A percentile compares a stretch with the other conserved stretches of the same genome.
Conservation (phyloP, 2,888 invertebrate genomes). For the Philaethria dido region DNA sequence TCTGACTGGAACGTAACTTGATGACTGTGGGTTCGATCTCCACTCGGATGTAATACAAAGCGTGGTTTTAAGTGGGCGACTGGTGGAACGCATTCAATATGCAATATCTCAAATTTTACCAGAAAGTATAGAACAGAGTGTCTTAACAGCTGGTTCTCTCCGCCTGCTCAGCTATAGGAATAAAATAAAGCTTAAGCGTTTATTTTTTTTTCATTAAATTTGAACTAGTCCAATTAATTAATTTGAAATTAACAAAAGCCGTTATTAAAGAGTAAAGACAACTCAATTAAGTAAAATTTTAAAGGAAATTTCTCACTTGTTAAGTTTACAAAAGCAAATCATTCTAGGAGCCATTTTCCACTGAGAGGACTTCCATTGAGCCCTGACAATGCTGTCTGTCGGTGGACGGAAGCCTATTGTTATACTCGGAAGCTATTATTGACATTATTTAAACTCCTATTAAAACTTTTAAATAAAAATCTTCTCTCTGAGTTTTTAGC, state of each 20-base stretch:
- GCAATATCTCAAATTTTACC: no score
- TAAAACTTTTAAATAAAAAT: constrained; percentile 55
- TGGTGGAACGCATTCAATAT: no score
- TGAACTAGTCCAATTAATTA: not conserved
- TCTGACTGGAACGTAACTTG: no score
- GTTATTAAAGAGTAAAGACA: constrained; percentile 11
- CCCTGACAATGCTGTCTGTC: constrained; percentile 72
- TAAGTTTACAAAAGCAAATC: constrained; percentile 68
- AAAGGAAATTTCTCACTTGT: constrained; percentile 67
- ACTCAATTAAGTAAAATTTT: constrained; percentile 47
- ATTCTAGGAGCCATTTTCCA: constrained; percentile 75
- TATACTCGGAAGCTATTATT: constrained; percentile 78
- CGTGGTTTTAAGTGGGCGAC: no score
- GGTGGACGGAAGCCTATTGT: constrained; percentile 76
- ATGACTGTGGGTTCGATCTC: no score
- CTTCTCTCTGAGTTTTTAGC: constrained; percentile 35
- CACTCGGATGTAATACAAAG: no score
- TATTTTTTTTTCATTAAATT: not conserved
- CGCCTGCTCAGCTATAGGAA: no score
- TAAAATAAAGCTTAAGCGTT: no score
- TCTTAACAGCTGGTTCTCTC: no score
- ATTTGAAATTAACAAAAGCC: not conserved
- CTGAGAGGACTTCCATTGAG: constrained; percentile 68
- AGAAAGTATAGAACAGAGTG: no score
- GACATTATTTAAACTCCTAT: constrained; percentile 78